A percentile compares a stretch with the other conserved stretches of the same genome.
These are phyloP conservation scores for Hypsibius dujardini DNA, from an alignment of 1,140 invertebrate genomes.

Conservation along the genomic window DNA sequence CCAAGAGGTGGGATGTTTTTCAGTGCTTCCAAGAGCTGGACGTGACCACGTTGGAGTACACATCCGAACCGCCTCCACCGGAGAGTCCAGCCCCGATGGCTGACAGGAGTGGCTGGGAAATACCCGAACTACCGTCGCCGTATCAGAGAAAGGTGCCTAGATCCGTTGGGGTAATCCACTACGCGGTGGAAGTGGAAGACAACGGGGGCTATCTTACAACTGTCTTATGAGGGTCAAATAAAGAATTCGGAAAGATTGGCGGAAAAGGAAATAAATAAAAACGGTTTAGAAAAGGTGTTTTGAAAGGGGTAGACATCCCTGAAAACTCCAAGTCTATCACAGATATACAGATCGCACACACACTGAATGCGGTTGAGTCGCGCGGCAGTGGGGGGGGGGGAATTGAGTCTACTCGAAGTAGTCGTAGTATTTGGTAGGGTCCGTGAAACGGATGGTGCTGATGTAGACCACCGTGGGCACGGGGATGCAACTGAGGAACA, in stretches of 20 bases:
- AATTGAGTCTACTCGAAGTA: neutral
- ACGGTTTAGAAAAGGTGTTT: too few species aligned
- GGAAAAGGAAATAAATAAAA: too few species aligned
- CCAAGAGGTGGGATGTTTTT: slow-evolving; percentile 31
- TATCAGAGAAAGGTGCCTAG: neutral
- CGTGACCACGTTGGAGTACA: neutral
- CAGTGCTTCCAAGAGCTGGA: slow-evolving; percentile 27
- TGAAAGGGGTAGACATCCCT: too few species aligned
- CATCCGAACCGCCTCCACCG: too few species aligned
- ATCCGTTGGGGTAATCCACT: too few species aligned
- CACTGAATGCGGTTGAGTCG: too few species aligned
- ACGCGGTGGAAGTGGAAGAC: too few species aligned
- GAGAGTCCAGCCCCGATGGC: neutral
- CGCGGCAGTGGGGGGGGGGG: neutral
- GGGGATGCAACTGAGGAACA: slow-evolving; percentile 60
- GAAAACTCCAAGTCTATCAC: too few species aligned
- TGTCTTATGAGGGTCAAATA: too few species aligned
- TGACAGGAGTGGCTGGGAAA: neutral
- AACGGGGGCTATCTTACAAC: too few species aligned
- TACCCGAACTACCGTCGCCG: neutral
- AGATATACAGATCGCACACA: neutral
- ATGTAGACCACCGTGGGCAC: slow-evolving; percentile 81
- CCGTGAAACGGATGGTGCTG: slow-evolving; percentile 72
- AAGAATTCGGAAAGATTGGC: too few species aligned
- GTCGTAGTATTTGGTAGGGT: slow-evolving; percentile 47